Evolutionary conservation across 2,113 vertebrate genomes (phyloP).

Genomic region (Pao palembangensis): DNA sequence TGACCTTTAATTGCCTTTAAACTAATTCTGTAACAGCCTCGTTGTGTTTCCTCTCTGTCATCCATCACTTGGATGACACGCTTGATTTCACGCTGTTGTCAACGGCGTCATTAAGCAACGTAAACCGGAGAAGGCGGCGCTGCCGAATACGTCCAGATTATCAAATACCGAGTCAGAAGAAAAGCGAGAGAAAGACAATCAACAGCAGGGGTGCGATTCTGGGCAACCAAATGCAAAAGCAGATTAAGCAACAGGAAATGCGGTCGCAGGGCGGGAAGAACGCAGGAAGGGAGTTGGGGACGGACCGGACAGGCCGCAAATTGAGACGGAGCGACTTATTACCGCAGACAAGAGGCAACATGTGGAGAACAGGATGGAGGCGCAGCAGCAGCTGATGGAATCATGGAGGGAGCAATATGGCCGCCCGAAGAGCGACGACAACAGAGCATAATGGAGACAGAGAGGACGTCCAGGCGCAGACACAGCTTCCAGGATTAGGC

Average conservation of each 20-base stretch:
- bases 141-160: too few species aligned
- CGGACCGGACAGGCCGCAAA: constrained; percentile 7
- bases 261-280: neutral
- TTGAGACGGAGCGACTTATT: constrained; percentile 35
- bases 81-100: too few species aligned
- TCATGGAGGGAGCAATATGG: neutral
- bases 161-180: too few species aligned
- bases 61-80: neutral
- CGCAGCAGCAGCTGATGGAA: neutral
- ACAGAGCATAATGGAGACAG: neutral
- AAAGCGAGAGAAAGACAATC: too few species aligned
- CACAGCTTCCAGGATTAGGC: too few species aligned
- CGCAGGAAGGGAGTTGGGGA: neutral
- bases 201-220: too few species aligned
- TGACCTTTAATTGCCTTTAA: constrained; percentile 29
- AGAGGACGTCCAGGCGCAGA: neutral
- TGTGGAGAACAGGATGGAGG: neutral
- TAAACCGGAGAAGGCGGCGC: too few species aligned
- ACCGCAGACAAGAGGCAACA: constrained; percentile 19
- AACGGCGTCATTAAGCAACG: too few species aligned
- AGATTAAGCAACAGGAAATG: constrained; percentile 7
- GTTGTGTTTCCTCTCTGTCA: constrained; percentile 1
- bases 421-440: neutral
- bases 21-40: constrained; percentile 3
- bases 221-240: neutral